Evolutionary conservation across 2,797 vertebrate genomes (phyloP).

Genomic region (Dallia pectoralis): DNA sequence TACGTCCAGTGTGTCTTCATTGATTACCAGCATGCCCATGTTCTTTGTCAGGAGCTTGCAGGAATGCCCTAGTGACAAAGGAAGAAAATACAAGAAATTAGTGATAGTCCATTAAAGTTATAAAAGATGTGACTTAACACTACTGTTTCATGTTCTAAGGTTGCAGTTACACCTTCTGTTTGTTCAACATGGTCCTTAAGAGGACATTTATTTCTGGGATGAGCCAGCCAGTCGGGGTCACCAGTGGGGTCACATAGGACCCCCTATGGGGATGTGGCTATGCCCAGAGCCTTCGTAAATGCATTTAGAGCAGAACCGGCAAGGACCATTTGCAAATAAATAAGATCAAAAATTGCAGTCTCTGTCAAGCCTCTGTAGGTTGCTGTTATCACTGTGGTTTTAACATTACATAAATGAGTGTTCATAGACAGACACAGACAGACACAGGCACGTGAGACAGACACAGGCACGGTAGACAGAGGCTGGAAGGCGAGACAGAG

Average conservation of each 20-base stretch:
- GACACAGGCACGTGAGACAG: too few relatives aligned
- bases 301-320: constrained; percentile 33
- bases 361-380: constrained; percentile 44
- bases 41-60: constrained; percentile 96
- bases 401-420: too few relatives aligned
- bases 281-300: constrained; percentile 52
- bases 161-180: constrained; percentile 60
- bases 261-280: constrained; percentile 58
- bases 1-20: constrained; percentile 96
- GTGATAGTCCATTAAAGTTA: constrained; percentile 32
- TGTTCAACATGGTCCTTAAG: constrained; percentile 57
- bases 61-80: constrained; percentile 82
- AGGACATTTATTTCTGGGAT: constrained; percentile 45
- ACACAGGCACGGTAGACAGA: too few relatives aligned
- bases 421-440: too few relatives aligned
- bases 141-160: constrained; percentile 69
- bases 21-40: constrained; percentile 97
- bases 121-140: constrained; percentile 62
- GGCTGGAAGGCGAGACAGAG: too few relatives aligned
- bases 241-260: constrained; percentile 51
- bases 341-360: constrained; percentile 58
- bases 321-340: constrained; percentile 56
- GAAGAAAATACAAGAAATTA: constrained; percentile 1
- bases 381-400: too few relatives aligned
- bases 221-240: constrained; percentile 62